Conservation (phyloP, 2,113 vertebrate species). For the Pachyramphus minor region DNA sequence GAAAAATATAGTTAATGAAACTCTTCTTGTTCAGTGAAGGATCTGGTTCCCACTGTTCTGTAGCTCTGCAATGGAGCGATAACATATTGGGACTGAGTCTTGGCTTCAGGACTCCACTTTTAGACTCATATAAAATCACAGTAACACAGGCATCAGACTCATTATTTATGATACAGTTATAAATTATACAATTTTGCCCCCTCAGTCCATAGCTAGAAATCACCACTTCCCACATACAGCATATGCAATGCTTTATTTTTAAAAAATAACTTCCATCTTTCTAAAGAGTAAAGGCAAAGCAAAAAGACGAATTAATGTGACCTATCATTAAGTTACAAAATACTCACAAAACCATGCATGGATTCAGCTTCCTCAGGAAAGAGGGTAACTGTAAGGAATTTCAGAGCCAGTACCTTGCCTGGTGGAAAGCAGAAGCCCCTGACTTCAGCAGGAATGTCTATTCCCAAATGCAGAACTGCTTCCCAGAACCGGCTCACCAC, state of each 20-base stretch:
- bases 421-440: neutral
- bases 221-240: conserved; percentile 56
- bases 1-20: neutral
- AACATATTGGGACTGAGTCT: conserved; percentile 15
- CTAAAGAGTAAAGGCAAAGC: conserved; percentile 13
- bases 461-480: neutral
- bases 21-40: neutral
- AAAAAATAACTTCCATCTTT: conserved; percentile 12
- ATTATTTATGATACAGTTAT: conserved; percentile 41
- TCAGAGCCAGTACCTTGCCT: neutral
- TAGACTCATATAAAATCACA: conserved; percentile 34
- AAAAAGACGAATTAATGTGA: conserved; percentile 23
- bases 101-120: neutral
- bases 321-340: conserved; percentile 20
- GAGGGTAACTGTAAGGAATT: neutral
- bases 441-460: neutral
- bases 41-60: neutral
- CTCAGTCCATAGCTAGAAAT: conserved; percentile 45
- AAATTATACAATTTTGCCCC: conserved; percentile 27
- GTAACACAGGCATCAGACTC: neutral
- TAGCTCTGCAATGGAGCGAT: neutral
- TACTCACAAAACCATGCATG: neutral
- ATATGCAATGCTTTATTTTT: conserved; percentile 49
- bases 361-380: neutral
- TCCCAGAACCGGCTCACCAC: neutral